phyloP scores from a whole-genome alignment of 2,113 vertebrate genomes.

The Istiophorus platypterus region DNA sequence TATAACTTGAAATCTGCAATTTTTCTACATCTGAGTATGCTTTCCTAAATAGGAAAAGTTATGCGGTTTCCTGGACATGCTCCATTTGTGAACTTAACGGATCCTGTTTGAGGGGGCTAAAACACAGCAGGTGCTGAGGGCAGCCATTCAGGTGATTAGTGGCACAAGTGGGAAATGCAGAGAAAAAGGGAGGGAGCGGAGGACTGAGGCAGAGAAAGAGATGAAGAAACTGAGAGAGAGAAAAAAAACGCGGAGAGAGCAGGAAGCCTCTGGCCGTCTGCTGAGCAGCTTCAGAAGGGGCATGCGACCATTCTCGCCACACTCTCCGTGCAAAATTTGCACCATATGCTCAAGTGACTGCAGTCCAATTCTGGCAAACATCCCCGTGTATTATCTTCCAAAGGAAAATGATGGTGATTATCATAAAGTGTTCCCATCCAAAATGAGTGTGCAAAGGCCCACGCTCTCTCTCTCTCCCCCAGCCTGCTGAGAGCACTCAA shows the following conservation, averaged over 20 bases:
- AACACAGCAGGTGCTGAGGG: conserved; percentile 27
- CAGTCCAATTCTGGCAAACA: conserved; percentile 74
- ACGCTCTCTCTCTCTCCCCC: conserved; percentile 42
- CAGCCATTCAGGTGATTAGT: conserved; percentile 51
- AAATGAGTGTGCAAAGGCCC: conserved; percentile 51
- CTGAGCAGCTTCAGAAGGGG: conserved; percentile 54
- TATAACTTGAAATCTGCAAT: not conserved
- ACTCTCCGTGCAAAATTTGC: conserved; percentile 67
- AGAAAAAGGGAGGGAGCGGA: not conserved
- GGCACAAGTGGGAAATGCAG: conserved; percentile 20
- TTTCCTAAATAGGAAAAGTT: not conserved
- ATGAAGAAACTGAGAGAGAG: conserved; percentile 22
- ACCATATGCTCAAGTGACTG: conserved; percentile 76
- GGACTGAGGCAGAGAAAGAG: conserved; percentile 17
- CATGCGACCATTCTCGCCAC: conserved; percentile 69
- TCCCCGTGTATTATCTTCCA: conserved; percentile 73
- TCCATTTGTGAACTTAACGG: conserved; percentile 8
- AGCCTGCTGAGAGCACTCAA: conserved; percentile 69
- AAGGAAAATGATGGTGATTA: conserved; percentile 82
- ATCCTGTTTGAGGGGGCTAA: conserved; percentile 4
- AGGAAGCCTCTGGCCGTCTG: conserved; percentile 43
- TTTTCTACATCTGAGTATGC: not conserved
- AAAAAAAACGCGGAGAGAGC: conserved; percentile 2
- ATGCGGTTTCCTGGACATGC: conserved; percentile 8
- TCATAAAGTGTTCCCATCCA: conserved; percentile 84